Conservation (phyloP, 2,888 invertebrate genomes). For the Drosophila mayaguana region DNA sequence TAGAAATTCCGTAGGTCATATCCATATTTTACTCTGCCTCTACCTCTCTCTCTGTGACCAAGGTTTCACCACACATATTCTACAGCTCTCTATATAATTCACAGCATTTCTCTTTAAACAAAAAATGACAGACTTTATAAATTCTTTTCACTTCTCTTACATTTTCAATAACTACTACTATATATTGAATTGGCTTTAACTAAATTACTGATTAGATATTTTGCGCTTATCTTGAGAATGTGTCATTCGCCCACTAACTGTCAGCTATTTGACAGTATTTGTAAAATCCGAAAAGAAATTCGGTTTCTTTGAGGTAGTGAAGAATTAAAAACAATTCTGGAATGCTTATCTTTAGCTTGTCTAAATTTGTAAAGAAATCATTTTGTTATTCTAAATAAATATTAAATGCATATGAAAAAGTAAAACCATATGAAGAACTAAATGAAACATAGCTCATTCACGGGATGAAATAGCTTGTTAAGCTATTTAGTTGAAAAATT, state of each 20-base stretch:
- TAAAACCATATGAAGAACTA: background rate
- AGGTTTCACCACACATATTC: background rate
- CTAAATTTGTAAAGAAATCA: background rate
- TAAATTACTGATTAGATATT: slow-evolving; percentile 3
- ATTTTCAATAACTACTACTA: background rate
- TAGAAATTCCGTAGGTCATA: background rate
- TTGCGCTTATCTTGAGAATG: slow-evolving; percentile 2
- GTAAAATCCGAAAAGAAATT: background rate
- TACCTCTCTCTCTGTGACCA: background rate
- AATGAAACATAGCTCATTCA: background rate
- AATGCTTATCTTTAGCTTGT: background rate
- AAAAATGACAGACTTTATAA: background rate
- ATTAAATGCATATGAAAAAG: background rate
- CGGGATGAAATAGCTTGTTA: too few relatives aligned
- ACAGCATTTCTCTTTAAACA: background rate
- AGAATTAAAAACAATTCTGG: background rate
- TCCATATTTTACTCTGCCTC: background rate
- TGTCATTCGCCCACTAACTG: background rate
- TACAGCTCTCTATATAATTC: background rate
- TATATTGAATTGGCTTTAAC: background rate
- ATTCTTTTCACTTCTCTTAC: background rate
- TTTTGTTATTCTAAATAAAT: background rate
- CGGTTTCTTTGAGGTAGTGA: background rate
- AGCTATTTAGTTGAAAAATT: too few relatives aligned
- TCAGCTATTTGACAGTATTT: background rate